Base-by-base conservation (phyloP, 2,113 vertebrate genomes). In the Ceyx melanurus region DNA sequence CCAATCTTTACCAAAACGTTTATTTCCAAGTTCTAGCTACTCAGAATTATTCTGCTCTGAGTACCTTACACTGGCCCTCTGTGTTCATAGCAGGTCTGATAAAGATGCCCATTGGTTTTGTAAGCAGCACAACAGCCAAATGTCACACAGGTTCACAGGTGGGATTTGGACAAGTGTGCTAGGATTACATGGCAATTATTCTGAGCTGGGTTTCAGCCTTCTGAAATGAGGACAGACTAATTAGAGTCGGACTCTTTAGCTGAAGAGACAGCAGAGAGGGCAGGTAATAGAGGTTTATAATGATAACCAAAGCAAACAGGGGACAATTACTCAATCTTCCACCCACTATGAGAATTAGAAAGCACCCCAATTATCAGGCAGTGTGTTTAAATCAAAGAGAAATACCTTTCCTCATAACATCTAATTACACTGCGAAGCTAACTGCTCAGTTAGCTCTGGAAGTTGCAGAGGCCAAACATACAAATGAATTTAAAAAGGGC, bases 181-280 rank as follows among this genome's bases (percentile, higher is more conserved):
- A 75, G n/a, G 61, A 86, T 84, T 1, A 0, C 57, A 53, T 83
- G 62, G 82, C 66, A 93, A 83, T 86, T 93, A 91, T 88, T 94
- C 71, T 86, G 90, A 88, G 68, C n/a, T 92, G 75, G 79, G 79
- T 88, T 92, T 94, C 82, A 86, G 90, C 61, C 61, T 90, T 78
- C 65, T 90, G 68, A 93, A 96, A 93, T 78, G 65, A 86, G 79
- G 51, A 81, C 72, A 67, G 72, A 86, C 57, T 96, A 95, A 95
- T 94, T 94, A 91, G 85, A 43, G 64, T 80, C 85, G 79, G 68
- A 88, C 46, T 90, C 72, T 77, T 80, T 43, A 82, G 64, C 60
- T 70, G 89, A 93, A 68, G 57, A 79, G 79, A 83, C 85, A 95
- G 65, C 88, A 89, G 88, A 91, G 82, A 91, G 53, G 42, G 13